Conservation (phyloP, 30 jellyfish, hydroid and myxozoan species). For the Hydractinia symbiolongicarpus region DNA sequence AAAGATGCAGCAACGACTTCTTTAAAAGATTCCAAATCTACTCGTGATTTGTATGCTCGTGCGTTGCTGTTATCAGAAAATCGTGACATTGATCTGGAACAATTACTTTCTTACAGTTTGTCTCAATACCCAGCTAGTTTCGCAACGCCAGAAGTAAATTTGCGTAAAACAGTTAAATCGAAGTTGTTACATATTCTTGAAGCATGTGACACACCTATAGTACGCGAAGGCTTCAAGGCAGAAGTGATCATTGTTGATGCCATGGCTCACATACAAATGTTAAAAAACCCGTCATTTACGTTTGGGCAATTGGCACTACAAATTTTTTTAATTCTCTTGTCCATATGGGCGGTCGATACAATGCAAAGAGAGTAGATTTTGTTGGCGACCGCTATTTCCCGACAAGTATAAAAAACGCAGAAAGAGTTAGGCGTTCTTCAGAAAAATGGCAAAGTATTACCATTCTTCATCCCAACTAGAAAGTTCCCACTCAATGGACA, state of each 20-base stretch:
- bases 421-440: constrained; percentile 20
- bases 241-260: constrained; percentile 30
- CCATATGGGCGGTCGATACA: background rate
- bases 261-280: constrained; percentile 33
- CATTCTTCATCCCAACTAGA: background rate
- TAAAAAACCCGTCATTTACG: constrained; percentile 14
- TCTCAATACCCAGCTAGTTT: constrained; percentile 1
- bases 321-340: background rate
- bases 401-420: constrained; percentile 21
- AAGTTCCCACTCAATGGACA: constrained; percentile 35
- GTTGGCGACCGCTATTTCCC: constrained; percentile 25
- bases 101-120: constrained; percentile 3
- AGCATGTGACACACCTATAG: background rate
- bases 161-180: constrained; percentile 18
- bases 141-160: constrained; percentile 14
- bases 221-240: background rate
- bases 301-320: constrained; percentile 16
- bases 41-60: constrained; percentile 28
- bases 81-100: constrained; percentile 17
- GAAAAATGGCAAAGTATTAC: constrained; percentile 6
- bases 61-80: constrained; percentile 7
- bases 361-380: constrained; percentile 5
- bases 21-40: constrained; percentile 7
- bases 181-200: constrained; percentile 21
- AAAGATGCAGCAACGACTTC: background rate